These are phyloP conservation scores for Trileptium ribeirensis DNA, from an alignment of 2,888 invertebrate genomes.

Conservation along the genomic window DNA sequence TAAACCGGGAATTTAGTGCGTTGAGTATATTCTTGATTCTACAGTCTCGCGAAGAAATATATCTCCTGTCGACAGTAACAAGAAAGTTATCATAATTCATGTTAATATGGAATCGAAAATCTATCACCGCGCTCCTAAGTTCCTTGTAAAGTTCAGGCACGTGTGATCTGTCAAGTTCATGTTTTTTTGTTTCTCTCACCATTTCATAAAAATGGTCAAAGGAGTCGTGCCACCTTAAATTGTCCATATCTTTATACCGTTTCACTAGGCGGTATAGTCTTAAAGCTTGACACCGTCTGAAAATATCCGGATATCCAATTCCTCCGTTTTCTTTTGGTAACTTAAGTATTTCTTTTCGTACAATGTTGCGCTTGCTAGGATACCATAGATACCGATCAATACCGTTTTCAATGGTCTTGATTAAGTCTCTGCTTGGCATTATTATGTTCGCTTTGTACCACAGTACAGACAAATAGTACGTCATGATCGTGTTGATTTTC, in stretches of 20 bases:
- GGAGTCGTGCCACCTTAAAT: not conserved
- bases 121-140: too few species aligned
- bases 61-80: too few species aligned
- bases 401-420: not conserved
- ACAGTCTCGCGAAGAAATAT: too few species aligned
- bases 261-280: not conserved
- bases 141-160: not conserved
- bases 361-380: not conserved
- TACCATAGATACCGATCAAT: constrained; percentile 10
- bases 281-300: not conserved
- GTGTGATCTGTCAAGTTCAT: too few species aligned
- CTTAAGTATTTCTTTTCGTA: not conserved
- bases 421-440: not conserved
- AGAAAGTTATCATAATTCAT: too few species aligned
- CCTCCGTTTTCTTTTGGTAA: not conserved
- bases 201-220: not conserved
- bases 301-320: not conserved
- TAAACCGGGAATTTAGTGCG: too few species aligned
- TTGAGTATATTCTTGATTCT: too few species aligned
- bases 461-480: not conserved
- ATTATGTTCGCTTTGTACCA: not conserved
- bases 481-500: not conserved
- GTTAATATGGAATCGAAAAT: too few species aligned
- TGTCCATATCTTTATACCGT: not conserved
- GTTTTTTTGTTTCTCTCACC: not conserved